Percentiles rank a stretch among this genome's conserved stretches.
Conservation (phyloP, 2,888 invertebrate species). For the Troides oblongomaculatus region DNA sequence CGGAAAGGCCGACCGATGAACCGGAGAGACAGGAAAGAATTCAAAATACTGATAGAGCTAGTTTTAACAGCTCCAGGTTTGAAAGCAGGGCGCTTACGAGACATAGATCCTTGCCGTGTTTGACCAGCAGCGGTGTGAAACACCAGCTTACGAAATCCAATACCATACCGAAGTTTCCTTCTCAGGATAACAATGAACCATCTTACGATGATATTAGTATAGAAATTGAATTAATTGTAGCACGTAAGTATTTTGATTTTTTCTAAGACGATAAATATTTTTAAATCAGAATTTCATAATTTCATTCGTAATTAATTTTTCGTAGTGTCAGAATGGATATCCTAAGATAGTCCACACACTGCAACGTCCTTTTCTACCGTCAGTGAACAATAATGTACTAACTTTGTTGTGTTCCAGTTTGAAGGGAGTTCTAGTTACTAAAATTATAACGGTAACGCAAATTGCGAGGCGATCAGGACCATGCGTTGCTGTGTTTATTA, state of each 20-base stretch:
- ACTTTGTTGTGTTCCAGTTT: too few relatives aligned
- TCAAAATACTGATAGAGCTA: conserved; percentile 37
- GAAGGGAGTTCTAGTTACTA: too few relatives aligned
- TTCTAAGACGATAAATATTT: neutral
- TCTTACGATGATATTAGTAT: conserved; percentile 69
- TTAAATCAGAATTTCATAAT: neutral
- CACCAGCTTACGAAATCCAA: conserved; percentile 77
- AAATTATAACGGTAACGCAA: too few relatives aligned
- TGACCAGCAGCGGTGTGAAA: conserved; percentile 58
- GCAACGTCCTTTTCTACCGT: too few relatives aligned
- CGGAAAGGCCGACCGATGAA: conserved; percentile 58
- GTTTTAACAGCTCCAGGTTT: conserved; percentile 47
- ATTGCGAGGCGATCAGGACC: too few relatives aligned
- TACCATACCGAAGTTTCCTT: conserved; percentile 80
- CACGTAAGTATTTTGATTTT: conserved; percentile 53
- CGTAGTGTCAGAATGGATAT: too few relatives aligned
- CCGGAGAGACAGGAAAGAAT: conserved; percentile 36
- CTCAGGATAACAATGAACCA: conserved; percentile 64
- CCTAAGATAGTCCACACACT: too few relatives aligned
- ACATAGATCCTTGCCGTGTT: conserved; percentile 65
- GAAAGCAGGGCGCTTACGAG: conserved; percentile 65
- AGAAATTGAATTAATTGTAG: conserved; percentile 64
- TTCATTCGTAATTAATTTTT: too few relatives aligned
- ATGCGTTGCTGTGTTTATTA: too few relatives aligned
- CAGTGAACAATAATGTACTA: too few relatives aligned